Base-by-base conservation (phyloP, 1,140 invertebrate species). In the Nasonia vitripennis region DNA sequence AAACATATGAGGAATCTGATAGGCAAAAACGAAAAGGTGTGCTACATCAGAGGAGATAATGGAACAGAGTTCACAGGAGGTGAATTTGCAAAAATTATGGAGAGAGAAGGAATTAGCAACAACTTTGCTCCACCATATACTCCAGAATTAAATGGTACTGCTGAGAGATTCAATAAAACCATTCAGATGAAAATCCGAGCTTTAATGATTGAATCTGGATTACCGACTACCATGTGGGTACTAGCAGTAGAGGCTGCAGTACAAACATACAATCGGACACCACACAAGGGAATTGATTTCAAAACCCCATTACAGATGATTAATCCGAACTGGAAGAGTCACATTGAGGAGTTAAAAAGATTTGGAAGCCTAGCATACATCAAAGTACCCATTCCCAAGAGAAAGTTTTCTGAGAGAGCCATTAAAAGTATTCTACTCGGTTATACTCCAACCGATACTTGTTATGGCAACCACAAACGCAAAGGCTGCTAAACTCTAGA, bases 241-340 rank as follows among this genome's bases (percentile, higher is more conserved):
- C 17, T 74, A 6, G 68, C 45, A 20, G 23, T 3, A 20, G 80
- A 41, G 41, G 68, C 12, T 4, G 37, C 68, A n/a, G 45, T 45
- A n/a, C n/a, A 81, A 23, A 31, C 23, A 20, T 55, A 83, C 71
- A 91, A 91, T 81, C 73, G 88, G 48, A 78, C 79, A 14, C 85
- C 85, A 81, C 75, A 87, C 34, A 85, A 81, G 55, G 37, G 68
- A 20, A 78, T 82, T 55, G 77, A 82, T 17, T 87, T 55, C 41
- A 48, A 78, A 34, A 84, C 68, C 31, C 84, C 86, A 10, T 51
- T 78, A 11, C n/a, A n/a, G 31, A 78, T 55, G 71, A 34, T 85
- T 10, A 75, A 71, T 78, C 75, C 79, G 70, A 78, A 83, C 20
- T 10, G 48, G n/a, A 84, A 84, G 14, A 74, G 86, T 73, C 83